Evolutionary conservation across 2,113 vertebrate genomes (phyloP).

Genomic region (Pica pica): DNA sequence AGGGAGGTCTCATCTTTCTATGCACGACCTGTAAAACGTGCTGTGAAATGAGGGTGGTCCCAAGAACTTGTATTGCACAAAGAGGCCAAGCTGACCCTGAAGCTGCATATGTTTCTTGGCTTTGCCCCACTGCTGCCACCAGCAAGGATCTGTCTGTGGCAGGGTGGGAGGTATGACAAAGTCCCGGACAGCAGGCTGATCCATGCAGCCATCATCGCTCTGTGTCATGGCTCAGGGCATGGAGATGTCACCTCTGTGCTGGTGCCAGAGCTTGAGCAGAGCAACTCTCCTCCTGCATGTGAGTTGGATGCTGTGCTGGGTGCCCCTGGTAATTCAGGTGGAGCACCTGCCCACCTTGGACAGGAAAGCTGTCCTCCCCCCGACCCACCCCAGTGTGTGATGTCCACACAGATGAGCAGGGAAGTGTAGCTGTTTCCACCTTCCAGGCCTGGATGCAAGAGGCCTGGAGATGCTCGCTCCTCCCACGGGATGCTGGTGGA

Average conservation of each 20-base stretch:
- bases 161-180: neutral
- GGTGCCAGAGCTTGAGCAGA: neutral
- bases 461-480: neutral
- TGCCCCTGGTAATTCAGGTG: too few species aligned
- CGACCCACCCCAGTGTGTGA: neutral
- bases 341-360: neutral
- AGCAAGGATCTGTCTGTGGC: neutral
- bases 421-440: neutral
- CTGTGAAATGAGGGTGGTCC: neutral
- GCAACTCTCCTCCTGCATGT: fast-evolving
- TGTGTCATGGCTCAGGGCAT: neutral
- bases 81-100: neutral
- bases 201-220: neutral
- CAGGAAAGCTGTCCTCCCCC: neutral
- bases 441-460: neutral
- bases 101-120: neutral
- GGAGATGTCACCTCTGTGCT: neutral
- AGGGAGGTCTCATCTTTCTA: neutral
- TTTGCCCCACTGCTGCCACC: neutral
- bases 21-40: neutral
- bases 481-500: neutral
- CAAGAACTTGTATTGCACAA: neutral
- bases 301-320: neutral
- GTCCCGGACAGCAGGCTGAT: neutral
- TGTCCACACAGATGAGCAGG: neutral